Evolutionary conservation across 2,113 vertebrate species (phyloP), one percentile per base, ranked within the genome.

Genomic region (Argyrosomus japonicus): DNA sequence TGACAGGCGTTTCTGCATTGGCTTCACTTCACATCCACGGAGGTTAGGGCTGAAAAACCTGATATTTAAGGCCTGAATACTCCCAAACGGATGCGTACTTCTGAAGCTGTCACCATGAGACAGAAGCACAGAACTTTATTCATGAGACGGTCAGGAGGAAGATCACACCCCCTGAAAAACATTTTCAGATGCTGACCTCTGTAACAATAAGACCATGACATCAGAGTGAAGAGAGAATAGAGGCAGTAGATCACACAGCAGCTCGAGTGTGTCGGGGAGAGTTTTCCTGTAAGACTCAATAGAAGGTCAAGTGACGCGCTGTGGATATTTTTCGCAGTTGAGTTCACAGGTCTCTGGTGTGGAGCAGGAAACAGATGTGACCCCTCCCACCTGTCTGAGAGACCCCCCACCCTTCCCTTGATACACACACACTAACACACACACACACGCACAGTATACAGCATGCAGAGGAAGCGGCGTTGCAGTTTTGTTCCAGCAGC

Each of bases 331-430:
- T 65, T 9, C 73, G 72, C 70, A 58, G 51, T 19, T 23, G 43
- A 64, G 63, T 79, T 82, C 57, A 61, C 70, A 75, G 81, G 8
- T 78, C 78, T 81, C 65, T 83, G 47, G 58, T 80, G 75, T 77
- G 77, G 85, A 77, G 76, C 91, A 93, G 94, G 94, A 94, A 94
- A 92, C 93, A 93, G 90, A 94, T 92, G 91, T 88, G 87, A 86
- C 88, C 88, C 90, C 92, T 84, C 90, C 92, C 93, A 91, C 88
- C 92, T 93, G 89, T 90, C 82, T 77, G 57, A 75, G 1, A 65
- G 65, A 64, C 77, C 92, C 90, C 77, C 85, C 84, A 25, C 84
- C 91, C 79, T 77, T 70, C 81, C 78, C 50, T 64, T 50, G 15
- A 70, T 64, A 67, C 57, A 81, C 76, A 82, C 63, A 70, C 61